Evolutionary conservation across 2,888 invertebrate genomes (phyloP), one percentile per base, ranked within the genome.

Genomic region (Drosophila longiperda): DNA sequence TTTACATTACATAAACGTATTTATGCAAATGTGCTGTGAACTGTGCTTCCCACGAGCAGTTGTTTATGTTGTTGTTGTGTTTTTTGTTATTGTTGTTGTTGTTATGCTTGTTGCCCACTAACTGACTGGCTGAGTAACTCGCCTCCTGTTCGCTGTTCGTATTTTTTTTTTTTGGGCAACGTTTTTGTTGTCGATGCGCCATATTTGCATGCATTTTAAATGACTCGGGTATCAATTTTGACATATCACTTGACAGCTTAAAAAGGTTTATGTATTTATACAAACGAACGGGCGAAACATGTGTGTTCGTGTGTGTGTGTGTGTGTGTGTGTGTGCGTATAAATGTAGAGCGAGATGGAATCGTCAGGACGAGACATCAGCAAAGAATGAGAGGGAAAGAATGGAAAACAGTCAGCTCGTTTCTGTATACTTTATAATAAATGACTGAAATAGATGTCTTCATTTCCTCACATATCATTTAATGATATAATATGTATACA

Each of bases 221-320:
- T 87, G 89, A 89, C 87, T 87, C 85, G 89, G 90, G 90, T 87
- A 87, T 87, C 90, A 87, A 87, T 87, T 87, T 90, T 90, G 87
- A 89, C 90, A 87, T 87, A 87, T 87, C 87, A 87, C 90, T 90
- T 90, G 87, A 89, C 87, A 90, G 87, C 87, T 90, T 90, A 90
- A 90, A 87, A 89, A 89, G 90, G 90, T 87, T 87, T 90, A 89
- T 87, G 87, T 89, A 90, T 90, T 87, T 90, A 87, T 87, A 77
- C 79, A 81, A 80, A 73, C 87, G 73, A 77, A 79, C 70, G 66
- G 40, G 58, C 71, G 69, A 66, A 60, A 69, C 69, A 64, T 61
- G 58, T 53, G 23, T 50, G 54, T 38, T 38, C 60, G 7, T 11
- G 23, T 48, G 52, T 48, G 50, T 52, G 59, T 50, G 63, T 45